These are phyloP conservation scores for Cygnus buccinator DNA, from an alignment of 2,113 vertebrate species.

Conservation along the genomic window DNA sequence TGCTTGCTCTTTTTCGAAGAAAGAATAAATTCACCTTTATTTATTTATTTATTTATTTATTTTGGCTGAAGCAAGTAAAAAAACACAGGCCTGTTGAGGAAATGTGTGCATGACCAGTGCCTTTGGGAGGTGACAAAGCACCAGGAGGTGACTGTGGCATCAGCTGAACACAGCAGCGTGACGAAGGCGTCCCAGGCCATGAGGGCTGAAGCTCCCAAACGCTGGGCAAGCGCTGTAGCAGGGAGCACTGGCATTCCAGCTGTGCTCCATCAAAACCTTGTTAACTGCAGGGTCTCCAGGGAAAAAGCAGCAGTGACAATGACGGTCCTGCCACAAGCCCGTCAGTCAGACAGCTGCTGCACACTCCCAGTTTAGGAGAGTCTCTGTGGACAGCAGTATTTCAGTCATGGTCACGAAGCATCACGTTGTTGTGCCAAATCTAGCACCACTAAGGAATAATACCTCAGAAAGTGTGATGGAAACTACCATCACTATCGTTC, in stretches of 20 bases:
- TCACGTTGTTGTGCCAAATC: neutral
- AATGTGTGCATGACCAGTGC: neutral
- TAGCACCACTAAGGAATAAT: neutral
- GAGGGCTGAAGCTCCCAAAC: neutral
- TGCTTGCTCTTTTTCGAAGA: neutral
- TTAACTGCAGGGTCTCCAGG: neutral
- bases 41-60: too few relatives aligned
- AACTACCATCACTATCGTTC: neutral
- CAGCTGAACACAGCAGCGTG: neutral
- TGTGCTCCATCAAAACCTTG: neutral
- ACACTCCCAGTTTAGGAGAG: neutral
- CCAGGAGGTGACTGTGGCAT: neutral
- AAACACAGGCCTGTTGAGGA: too few relatives aligned
- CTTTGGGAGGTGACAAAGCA: neutral
- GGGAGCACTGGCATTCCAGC: neutral
- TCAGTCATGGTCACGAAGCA: neutral
- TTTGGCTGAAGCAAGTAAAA: too few relatives aligned
- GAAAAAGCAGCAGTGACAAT: neutral
- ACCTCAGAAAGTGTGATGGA: neutral
- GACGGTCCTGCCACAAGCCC: neutral
- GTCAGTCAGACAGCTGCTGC: neutral
- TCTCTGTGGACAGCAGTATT: rapidly evolving
- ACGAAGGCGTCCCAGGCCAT: neutral
- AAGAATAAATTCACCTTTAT: neutral
- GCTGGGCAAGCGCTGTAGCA: neutral